A percentile compares a stretch with the other conserved stretches of the same genome.
Evolutionary conservation across 2,797 vertebrate genomes (phyloP).

Genomic region (Cyclopterus lumpus): DNA sequence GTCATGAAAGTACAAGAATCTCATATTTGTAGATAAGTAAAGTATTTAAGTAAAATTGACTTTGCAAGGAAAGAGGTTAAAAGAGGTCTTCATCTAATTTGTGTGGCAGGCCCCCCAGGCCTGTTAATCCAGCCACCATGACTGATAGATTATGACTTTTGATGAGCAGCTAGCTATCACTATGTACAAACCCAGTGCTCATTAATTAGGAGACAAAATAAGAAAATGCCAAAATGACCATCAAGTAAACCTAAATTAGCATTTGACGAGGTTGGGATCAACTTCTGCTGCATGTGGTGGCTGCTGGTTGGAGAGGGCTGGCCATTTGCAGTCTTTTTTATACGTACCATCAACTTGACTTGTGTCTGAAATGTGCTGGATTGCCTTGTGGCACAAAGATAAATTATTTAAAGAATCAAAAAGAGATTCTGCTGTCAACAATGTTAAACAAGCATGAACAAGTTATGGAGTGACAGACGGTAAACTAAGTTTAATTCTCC

Average conservation of each 20-base stretch:
- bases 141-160: too few species aligned
- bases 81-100: not conserved
- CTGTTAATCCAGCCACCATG: too few species aligned
- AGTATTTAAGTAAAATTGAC: not conserved
- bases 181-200: not conserved
- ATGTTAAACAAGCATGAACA: not conserved
- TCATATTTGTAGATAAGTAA: not conserved
- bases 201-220: not conserved
- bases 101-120: too few species aligned
- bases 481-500: slow-evolving; percentile 25
- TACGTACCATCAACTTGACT: not conserved
- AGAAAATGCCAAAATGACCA: not conserved
- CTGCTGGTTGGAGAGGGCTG: not conserved
- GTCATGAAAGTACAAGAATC: not conserved
- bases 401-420: not conserved
- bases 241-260: not conserved
- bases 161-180: not conserved
- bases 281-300: not conserved
- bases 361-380: slow-evolving; percentile 7
- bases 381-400: not conserved
- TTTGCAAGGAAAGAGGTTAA: not conserved
- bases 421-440: not conserved
- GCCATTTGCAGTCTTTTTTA: not conserved
- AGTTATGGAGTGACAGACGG: slow-evolving; percentile 7
- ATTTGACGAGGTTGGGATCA: not conserved